phyloP scores from a whole-genome alignment of 1,140 invertebrate genomes.

The Hylaeus volcanicus region DNA sequence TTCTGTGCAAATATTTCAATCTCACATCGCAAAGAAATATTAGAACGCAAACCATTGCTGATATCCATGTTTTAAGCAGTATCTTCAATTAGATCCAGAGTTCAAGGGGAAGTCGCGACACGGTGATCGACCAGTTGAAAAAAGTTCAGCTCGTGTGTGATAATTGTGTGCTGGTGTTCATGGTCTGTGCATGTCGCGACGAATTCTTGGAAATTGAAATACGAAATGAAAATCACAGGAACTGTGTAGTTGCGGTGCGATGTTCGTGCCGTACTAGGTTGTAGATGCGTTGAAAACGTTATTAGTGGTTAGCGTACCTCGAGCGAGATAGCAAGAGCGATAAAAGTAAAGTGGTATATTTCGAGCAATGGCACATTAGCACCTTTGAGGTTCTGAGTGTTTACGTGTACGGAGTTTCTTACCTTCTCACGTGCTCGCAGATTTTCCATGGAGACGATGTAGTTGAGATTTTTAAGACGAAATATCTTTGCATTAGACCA shows the following conservation, averaged over 20 bases:
- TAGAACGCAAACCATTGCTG: no score
- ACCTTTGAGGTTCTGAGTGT: not conserved
- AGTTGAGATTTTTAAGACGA: no score
- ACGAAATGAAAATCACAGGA: not conserved
- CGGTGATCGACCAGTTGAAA: not conserved
- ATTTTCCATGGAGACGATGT: not conserved
- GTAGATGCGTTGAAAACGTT: not conserved
- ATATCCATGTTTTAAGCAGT: no score
- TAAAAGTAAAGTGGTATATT: not conserved
- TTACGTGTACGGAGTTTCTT: not conserved
- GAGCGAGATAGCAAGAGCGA: not conserved
- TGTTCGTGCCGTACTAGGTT: not conserved
- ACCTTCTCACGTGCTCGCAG: no score
- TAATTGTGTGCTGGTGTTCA: not conserved
- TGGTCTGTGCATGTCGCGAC: not conserved
- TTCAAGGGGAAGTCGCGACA: not conserved
- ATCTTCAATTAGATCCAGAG: no score
- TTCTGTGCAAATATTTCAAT: no score
- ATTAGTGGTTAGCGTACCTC: not conserved
- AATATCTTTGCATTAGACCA: no score
- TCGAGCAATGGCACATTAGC: not conserved
- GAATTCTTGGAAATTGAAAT: conserved; percentile 10
- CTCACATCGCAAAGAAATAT: no score
- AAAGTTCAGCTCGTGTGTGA: not conserved
- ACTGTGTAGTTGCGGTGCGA: not conserved